Conservation (phyloP, 2,888 invertebrate species). For the Halocaridina rubra region DNA sequence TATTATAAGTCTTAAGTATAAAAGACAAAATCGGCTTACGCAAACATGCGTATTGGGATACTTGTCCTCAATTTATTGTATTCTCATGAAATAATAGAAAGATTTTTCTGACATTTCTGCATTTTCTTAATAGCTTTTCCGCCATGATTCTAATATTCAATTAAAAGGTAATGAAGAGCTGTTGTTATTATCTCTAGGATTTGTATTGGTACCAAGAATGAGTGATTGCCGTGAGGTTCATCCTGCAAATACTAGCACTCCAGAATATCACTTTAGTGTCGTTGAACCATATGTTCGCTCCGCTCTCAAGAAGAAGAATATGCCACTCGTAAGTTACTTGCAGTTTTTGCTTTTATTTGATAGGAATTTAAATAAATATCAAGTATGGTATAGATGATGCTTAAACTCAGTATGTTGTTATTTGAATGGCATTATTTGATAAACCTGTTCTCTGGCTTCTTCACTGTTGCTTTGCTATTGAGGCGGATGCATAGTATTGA, state of each 20-base stretch:
- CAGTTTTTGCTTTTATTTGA: background rate
- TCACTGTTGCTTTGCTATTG: background rate
- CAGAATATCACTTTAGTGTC: constrained; percentile 19
- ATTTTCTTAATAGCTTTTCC: too few relatives aligned
- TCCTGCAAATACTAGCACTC: constrained; percentile 19
- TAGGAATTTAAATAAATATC: background rate
- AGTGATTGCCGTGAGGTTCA: constrained; percentile 40
- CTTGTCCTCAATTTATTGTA: too few relatives aligned
- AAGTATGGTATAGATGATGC: background rate
- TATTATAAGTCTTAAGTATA: too few relatives aligned
- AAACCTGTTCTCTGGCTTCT: background rate
- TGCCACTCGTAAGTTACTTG: constrained; percentile 36
- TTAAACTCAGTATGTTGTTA: background rate
- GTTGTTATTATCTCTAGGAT: background rate
- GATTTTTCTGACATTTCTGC: too few relatives aligned
- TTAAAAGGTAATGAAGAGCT: too few relatives aligned
- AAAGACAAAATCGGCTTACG: too few relatives aligned
- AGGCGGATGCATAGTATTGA: background rate
- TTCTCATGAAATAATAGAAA: too few relatives aligned
- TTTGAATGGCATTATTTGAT: background rate
- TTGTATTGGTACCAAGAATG: constrained; percentile 15
- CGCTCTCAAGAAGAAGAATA: constrained; percentile 23
- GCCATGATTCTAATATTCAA: too few relatives aligned
- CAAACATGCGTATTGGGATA: too few relatives aligned
- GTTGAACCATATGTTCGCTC: constrained; percentile 29